phyloP scores from a whole-genome alignment of 2,888 invertebrate species.

The Hydriomena furcata region DNA sequence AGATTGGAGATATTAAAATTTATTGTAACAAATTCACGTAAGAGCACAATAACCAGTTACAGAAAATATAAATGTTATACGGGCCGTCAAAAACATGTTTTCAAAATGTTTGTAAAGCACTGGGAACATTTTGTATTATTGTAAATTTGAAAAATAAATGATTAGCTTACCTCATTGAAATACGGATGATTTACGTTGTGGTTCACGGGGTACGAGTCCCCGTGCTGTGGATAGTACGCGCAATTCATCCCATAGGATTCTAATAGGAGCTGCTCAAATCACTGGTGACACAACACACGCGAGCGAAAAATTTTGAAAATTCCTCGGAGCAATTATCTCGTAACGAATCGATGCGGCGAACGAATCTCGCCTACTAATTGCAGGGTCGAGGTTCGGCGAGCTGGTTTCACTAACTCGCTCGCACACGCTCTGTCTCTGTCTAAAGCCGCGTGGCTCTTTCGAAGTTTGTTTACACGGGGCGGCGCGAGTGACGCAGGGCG shows the following conservation, averaged over 20 bases:
- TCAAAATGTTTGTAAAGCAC: neutral
- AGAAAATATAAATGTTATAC: no score
- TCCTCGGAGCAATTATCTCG: slow-evolving; percentile 76
- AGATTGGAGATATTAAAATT: no score
- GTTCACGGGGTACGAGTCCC: slow-evolving; percentile 69
- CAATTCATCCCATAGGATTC: slow-evolving; percentile 76
- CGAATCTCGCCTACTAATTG: slow-evolving; percentile 83
- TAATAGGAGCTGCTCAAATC: slow-evolving; percentile 41
- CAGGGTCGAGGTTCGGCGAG: slow-evolving; percentile 68
- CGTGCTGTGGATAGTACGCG: slow-evolving; percentile 78
- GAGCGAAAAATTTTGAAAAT: slow-evolving; percentile 63
- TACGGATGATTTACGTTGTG: slow-evolving; percentile 74
- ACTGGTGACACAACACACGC: slow-evolving; percentile 63
- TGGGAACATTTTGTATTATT: no score
- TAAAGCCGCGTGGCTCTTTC: slow-evolving; percentile 46
- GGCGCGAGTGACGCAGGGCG: slow-evolving; percentile 70
- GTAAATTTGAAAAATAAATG: no score
- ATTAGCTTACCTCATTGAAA: slow-evolving; percentile 78
- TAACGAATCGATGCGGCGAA: slow-evolving; percentile 82
- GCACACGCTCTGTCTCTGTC: slow-evolving; percentile 55
- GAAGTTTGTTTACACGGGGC: slow-evolving; percentile 67
- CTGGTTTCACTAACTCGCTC: slow-evolving; percentile 52
- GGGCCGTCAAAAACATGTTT: neutral
- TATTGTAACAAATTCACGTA: no score
- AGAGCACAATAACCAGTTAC: no score